Conservation (phyloP, 2,113 vertebrate genomes). For the Bungarus multicinctus region DNA sequence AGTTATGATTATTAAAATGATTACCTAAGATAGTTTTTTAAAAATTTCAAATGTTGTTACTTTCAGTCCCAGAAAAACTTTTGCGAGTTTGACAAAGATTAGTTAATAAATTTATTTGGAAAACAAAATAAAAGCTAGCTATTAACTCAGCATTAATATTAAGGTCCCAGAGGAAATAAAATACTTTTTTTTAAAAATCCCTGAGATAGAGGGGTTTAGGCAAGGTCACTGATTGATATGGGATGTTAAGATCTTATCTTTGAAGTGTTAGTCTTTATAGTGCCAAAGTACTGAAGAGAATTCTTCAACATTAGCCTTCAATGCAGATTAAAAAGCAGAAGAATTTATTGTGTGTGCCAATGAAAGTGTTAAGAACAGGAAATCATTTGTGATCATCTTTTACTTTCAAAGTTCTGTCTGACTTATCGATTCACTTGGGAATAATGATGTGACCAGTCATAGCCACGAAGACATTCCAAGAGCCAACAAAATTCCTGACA, state of each 20-base stretch:
- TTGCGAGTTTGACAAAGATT: neutral
- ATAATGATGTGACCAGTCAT: neutral
- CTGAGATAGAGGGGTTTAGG: neutral
- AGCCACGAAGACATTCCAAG: neutral
- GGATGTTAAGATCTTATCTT: neutral
- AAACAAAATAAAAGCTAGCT: neutral
- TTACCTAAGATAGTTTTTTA: neutral
- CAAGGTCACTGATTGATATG: neutral
- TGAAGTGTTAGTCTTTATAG: neutral
- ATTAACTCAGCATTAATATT: neutral
- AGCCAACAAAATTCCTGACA: neutral
- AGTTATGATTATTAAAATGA: neutral
- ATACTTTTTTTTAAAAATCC: neutral
- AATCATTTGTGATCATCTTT: neutral
- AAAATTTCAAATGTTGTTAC: neutral
- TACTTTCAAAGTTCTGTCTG: neutral
- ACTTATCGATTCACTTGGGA: neutral
- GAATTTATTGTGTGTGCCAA: neutral
- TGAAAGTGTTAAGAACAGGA: neutral
- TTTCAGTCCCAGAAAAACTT: neutral
- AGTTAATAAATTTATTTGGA: neutral
- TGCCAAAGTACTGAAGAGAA: neutral
- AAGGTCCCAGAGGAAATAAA: neutral
- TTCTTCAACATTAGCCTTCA: neutral
- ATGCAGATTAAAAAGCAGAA: neutral